Percentiles rank a stretch among this genome's conserved stretches.
These are phyloP conservation scores for Antennarius striatus DNA, from an alignment of 2,113 vertebrate genomes.

Conservation along the genomic window DNA sequence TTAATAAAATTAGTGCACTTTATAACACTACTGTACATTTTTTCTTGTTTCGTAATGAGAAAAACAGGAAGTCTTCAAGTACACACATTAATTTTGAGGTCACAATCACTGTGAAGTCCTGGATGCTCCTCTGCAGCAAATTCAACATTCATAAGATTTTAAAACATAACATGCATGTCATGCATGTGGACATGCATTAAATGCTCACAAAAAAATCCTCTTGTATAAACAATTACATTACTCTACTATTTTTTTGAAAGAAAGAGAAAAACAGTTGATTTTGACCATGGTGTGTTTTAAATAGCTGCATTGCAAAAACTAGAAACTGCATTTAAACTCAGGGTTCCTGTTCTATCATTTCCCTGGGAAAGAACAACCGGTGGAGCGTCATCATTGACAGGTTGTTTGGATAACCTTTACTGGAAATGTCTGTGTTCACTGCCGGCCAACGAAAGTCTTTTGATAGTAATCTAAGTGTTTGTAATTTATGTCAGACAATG, in stretches of 20 bases:
- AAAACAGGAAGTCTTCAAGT: conserved; percentile 19
- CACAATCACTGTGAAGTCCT: conserved; percentile 43
- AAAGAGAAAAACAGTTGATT: too few species aligned
- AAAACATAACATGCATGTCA: too few species aligned
- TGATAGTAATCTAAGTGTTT: neutral
- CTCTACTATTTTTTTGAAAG: too few species aligned
- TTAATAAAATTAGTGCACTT: conserved; percentile 6
- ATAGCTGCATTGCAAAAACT: too few species aligned
- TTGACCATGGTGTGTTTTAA: too few species aligned
- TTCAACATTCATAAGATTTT: conserved; percentile 31
- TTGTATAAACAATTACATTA: too few species aligned
- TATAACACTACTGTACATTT: conserved; percentile 6
- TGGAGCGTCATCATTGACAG: neutral
- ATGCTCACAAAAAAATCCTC: too few species aligned
- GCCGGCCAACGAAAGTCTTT: neutral
- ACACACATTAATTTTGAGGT: conserved; percentile 20
- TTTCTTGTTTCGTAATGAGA: conserved; percentile 1
- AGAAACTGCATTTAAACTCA: too few species aligned
- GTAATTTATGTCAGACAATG: conserved; percentile 12
- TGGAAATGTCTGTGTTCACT: conserved; percentile 22
- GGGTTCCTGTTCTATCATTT: neutral
- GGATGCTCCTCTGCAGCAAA: conserved; percentile 29
- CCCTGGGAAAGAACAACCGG: neutral
- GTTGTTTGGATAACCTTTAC: neutral
- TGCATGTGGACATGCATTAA: too few species aligned